Conservation (phyloP, 2,797 vertebrate genomes). For the Bradypus variegatus region DNA sequence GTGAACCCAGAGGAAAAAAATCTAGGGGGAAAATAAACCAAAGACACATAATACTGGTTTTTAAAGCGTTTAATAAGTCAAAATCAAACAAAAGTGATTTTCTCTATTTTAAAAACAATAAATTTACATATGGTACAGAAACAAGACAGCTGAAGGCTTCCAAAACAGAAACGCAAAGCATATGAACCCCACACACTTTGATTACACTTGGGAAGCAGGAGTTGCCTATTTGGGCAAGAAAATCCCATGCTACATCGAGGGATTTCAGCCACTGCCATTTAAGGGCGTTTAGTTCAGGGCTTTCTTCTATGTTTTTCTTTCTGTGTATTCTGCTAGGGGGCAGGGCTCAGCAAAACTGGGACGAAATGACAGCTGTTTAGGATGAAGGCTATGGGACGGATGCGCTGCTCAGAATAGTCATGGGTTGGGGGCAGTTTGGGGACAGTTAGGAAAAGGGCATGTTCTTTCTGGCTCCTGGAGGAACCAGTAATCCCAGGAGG, state of each 20-base stretch:
- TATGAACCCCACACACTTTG: background rate
- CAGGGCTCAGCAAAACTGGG: background rate
- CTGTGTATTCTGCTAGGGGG: background rate
- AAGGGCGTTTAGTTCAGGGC: background rate
- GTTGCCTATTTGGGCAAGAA: background rate
- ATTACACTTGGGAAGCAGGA: background rate
- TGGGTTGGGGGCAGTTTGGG: too few relatives aligned
- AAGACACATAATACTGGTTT: constrained; percentile 3
- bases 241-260: background rate
- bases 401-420: background rate
- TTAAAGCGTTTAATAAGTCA: constrained; percentile 45
- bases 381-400: background rate
- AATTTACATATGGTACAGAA: constrained; percentile 53
- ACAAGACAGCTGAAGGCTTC: constrained; percentile 54
- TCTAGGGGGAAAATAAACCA: background rate
- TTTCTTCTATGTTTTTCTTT: background rate
- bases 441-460: background rate
- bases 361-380: background rate
- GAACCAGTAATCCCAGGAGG: background rate
- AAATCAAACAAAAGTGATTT: constrained; percentile 39
- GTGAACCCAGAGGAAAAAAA: background rate
- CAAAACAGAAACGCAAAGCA: constrained; percentile 63
- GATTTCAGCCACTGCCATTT: background rate
- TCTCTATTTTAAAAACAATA: constrained; percentile 50
- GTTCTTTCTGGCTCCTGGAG: background rate